A percentile compares a stretch with the other conserved stretches of the same genome.
These are phyloP conservation scores for Onthophagus taurus DNA, from an alignment of 1,140 invertebrate genomes.

Conservation along the genomic window DNA sequence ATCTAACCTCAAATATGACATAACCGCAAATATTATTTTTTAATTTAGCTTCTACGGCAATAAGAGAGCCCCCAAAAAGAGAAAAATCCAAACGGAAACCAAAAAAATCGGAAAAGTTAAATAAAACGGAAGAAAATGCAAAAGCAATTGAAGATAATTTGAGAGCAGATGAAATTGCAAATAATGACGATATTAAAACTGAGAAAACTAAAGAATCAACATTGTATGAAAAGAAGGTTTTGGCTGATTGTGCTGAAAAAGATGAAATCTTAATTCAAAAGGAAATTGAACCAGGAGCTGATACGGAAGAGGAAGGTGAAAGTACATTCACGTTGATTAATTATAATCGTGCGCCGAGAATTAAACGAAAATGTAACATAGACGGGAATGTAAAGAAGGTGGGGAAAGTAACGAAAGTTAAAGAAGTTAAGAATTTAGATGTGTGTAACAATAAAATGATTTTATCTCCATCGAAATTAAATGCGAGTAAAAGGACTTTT, in stretches of 20 bases:
- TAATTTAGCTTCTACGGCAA: no score
- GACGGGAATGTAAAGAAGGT: constrained; percentile 15
- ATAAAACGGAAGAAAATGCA: constrained; percentile 9
- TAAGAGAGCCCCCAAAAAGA: neutral
- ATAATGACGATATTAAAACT: neutral
- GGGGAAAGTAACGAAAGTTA: constrained; percentile 16
- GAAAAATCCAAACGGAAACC: neutral
- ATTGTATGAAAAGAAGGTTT: neutral
- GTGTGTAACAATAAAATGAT: constrained; percentile 16
- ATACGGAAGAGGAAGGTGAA: neutral
- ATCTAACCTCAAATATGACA: no score
- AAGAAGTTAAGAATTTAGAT: constrained; percentile 15
- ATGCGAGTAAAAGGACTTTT: constrained; percentile 21
- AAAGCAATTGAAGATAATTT: constrained; percentile 6
- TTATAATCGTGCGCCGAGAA: constrained; percentile 12
- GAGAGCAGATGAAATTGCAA: neutral
- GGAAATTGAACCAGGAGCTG: neutral
- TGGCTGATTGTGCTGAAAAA: no score
- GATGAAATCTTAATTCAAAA: no score
- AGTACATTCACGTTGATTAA: constrained; percentile 11
- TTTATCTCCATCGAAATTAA: constrained; percentile 25
- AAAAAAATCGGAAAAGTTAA: constrained; percentile 2
- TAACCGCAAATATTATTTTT: no score
- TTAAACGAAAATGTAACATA: constrained; percentile 20
- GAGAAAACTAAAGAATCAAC: neutral